Percentiles rank a stretch among this genome's conserved stretches.
Evolutionary conservation across 2,888 invertebrate species (phyloP).

Genomic region (Deilephila elpenor): DNA sequence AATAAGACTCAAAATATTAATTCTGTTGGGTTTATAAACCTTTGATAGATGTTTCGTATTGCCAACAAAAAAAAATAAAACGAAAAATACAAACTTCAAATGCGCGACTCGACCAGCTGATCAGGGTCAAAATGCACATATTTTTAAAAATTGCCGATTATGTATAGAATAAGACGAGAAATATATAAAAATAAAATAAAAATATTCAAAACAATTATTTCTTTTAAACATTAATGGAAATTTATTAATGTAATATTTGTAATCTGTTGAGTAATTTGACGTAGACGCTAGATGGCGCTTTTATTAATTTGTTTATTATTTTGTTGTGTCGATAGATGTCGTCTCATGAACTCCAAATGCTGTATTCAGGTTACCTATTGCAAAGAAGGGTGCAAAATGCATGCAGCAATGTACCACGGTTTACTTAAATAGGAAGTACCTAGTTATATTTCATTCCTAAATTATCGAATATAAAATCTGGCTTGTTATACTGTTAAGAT

Average conservation of each 20-base stretch:
- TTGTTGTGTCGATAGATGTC: conserved; percentile 34
- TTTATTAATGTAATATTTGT: background rate
- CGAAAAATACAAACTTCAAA: conserved; percentile 35
- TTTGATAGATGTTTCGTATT: conserved; percentile 56
- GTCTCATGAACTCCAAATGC: conserved; percentile 2
- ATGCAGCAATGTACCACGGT: background rate
- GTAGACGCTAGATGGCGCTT: conserved; percentile 46
- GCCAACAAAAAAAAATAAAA: conserved; percentile 52
- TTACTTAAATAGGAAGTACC: background rate
- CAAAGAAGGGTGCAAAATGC: background rate
- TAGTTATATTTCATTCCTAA: too few species aligned
- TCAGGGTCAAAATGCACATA: conserved; percentile 16
- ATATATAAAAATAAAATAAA: background rate
- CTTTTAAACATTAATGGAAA: background rate
- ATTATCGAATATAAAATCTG: too few species aligned
- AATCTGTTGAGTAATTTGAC: conserved; percentile 39
- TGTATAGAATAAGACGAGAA: background rate
- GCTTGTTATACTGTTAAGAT: too few species aligned
- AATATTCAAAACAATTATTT: background rate
- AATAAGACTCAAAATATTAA: conserved; percentile 58
- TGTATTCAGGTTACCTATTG: background rate
- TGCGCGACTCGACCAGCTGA: conserved; percentile 47
- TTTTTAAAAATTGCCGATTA: background rate
- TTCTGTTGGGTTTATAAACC: conserved; percentile 17
- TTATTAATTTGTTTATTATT: background rate